These are phyloP conservation scores for Macquaria australasica DNA, from an alignment of 2,113 vertebrate genomes.

Conservation along the genomic window DNA sequence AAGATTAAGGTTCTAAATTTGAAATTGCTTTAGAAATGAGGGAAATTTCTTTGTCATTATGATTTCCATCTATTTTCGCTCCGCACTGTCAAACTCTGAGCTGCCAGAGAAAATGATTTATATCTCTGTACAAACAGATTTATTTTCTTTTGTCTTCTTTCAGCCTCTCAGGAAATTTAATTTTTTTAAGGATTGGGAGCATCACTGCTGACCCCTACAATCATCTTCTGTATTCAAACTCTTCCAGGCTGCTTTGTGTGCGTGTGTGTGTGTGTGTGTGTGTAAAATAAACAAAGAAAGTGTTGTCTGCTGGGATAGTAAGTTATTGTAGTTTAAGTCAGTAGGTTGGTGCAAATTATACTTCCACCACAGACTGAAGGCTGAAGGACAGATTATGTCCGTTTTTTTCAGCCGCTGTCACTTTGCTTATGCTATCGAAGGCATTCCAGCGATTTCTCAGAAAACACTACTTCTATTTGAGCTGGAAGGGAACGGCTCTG, in stretches of 20 bases:
- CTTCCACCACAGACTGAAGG: neutral
- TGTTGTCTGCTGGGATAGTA: neutral
- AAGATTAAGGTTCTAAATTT: neutral
- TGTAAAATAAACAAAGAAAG: neutral
- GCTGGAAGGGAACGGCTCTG: neutral
- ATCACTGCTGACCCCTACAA: neutral
- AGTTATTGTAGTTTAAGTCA: neutral
- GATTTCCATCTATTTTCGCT: constrained; percentile 12
- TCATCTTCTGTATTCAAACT: neutral
- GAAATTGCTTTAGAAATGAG: neutral
- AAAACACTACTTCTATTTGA: constrained; percentile 8
- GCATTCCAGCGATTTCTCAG: neutral
- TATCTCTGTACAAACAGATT: constrained; percentile 12
- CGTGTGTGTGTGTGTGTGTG: neutral
- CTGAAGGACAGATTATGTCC: neutral
- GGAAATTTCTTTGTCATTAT: neutral
- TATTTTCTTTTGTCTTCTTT: constrained; percentile 28
- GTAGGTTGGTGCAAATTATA: neutral
- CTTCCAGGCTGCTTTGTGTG: neutral
- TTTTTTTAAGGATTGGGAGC: constrained; percentile 26
- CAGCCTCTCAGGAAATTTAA: constrained; percentile 40
- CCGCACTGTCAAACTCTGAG: neutral
- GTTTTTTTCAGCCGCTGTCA: neutral
- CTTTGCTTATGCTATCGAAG: neutral
- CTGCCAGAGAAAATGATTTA: neutral